These are phyloP conservation scores for Drosophila melanica DNA, from an alignment of 1,140 invertebrate species.

Conservation along the genomic window DNA sequence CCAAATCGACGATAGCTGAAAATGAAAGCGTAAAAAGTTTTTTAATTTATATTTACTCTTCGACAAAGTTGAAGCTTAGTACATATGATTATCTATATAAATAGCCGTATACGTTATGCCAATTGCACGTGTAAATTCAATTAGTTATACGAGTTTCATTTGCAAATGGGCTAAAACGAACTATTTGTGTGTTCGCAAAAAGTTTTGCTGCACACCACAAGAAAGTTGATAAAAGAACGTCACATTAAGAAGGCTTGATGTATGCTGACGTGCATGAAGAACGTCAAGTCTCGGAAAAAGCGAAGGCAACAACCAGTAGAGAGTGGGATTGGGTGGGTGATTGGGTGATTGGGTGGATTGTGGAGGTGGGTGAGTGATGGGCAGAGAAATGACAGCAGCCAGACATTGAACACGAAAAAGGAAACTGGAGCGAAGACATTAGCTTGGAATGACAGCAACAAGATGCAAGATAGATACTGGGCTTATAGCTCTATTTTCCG, in stretches of 20 bases:
- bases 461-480: slow-evolving; percentile 76
- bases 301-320: slow-evolving; percentile 1
- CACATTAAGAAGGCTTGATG: slow-evolving; percentile 70
- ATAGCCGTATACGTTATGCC: background rate
- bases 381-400: slow-evolving; percentile 60
- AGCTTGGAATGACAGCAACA: slow-evolving; percentile 78
- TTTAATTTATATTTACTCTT: background rate
- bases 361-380: slow-evolving; percentile 20
- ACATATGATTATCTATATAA: too few species aligned
- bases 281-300: slow-evolving; percentile 56
- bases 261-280: slow-evolving; percentile 55
- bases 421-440: slow-evolving; percentile 81
- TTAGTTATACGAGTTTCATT: slow-evolving; percentile 3
- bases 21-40: slow-evolving; percentile 3
- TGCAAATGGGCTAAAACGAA: background rate
- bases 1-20: slow-evolving; percentile 6
- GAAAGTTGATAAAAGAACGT: slow-evolving; percentile 60
- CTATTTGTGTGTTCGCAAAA: background rate
- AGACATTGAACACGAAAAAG: slow-evolving; percentile 80
- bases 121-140: slow-evolving; percentile 3
- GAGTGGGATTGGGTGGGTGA: slow-evolving; percentile 7
- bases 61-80: too few species aligned
- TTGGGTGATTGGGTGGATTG: slow-evolving; percentile 1
- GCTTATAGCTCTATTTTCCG: slow-evolving; percentile 60
- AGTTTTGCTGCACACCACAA: slow-evolving; percentile 22